Base-by-base conservation (phyloP, 2,113 vertebrate species). In the Oreotrochilus melanogaster region DNA sequence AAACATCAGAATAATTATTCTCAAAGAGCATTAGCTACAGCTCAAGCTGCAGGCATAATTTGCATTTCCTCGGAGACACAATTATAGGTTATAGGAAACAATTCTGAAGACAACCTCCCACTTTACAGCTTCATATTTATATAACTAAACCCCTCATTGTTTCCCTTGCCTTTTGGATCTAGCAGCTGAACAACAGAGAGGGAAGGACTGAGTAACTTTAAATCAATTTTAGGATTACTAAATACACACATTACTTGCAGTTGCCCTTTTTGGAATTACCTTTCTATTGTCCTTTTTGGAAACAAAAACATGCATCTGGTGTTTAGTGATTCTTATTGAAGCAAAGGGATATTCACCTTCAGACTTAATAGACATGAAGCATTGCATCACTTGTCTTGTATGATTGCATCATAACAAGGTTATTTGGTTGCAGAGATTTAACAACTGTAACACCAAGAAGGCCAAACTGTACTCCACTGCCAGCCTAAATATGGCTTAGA, bases 61-160 rank as follows among this genome's bases (percentile, higher is more conserved):
- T 95, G 88, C 66, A 64, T 93, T 90, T 92, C 98, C 97, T 98
- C 80, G 64, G 97, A 98, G 98, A 97, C 92, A 95, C 97, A 98
- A 98, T 98, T 98, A 98, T 48, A 91, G 89, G 73, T 90, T 89
- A 93, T 58, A 97, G 92, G 90, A 97, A 97, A 95, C 85, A 94
- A 93, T 92, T 97, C 95, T 79, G 90, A 97, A 97, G 92, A 92
- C 66, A 95, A 75, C 85, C 85, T 93, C 88, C 69, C 62, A 88
- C 92, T 88, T 81, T 22, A 18, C 66, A 92, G 64, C 92, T 95
- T 89, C 89, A 31, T 93, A 97, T 95, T 96, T 94, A 88, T 95
- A 48, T 92, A 97, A 91, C 93, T 79, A 96, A 96, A 62, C 58
- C 23, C 19, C 24, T 22, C 60, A 35, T 37, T 71, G 84, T 90